Evolutionary conservation across 2,113 vertebrate genomes (phyloP), one percentile per base, ranked within the genome.

Genomic region (Phasianus colchicus): DNA sequence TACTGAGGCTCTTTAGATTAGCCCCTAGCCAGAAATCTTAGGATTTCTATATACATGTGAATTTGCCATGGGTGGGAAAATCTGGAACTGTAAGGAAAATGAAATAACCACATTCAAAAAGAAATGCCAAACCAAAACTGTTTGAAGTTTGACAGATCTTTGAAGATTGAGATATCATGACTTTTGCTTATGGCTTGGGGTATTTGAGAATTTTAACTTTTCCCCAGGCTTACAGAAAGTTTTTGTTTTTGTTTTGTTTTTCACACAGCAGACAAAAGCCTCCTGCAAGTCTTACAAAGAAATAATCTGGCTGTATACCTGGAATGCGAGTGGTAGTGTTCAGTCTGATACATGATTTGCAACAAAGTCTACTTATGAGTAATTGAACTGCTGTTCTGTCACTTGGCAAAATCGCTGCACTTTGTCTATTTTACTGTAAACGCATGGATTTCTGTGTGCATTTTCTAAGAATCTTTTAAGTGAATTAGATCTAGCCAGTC

Each of bases 161-260:
- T 32, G 21, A 11, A 69, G 25, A 19, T n/a, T 73, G 0, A 2
- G 47, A 17, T 48, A 40, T 32, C 0, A 0, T 54, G 17, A 73
- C 27, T 78, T 65, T 72, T 72, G 18, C 34, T 60, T 89, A 43
- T 18, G 2, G 71, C 83, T 70, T 45, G 1, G 1, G 4, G 24
- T 9, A 60, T 40, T 64, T 83, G 20, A 67, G 9, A 8, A 50
- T 70, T 77, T 57, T 40, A 14, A 1, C 6, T 84, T 84, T 92
- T 63, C 43, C 10, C 13, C 15, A 58, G 15, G 13, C 27, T 78
- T 70, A 47, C 21, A 69, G n/a, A 42, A 84, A 25, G 9, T 24
- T 82, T 20, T 32, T 21, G 3, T 4, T 11, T 11, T 30, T 30
- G 42, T 24, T 45, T 24, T 74, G 82, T 61, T 16, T 3, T 3